These are phyloP conservation scores for Carduelis carduelis DNA, from an alignment of 2,797 vertebrate species.

Conservation along the genomic window DNA sequence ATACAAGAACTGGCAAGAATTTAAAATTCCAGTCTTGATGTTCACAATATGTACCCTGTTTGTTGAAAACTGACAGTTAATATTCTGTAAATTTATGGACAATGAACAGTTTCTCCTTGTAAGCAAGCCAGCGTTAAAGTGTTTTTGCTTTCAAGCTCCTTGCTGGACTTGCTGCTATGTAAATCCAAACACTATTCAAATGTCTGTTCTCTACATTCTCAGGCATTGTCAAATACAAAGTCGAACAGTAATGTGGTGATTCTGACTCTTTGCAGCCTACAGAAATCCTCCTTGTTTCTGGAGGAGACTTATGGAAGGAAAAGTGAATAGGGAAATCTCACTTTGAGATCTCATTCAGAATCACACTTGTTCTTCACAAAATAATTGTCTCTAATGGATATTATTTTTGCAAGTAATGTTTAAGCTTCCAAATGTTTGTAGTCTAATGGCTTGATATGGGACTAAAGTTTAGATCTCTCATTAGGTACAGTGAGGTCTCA, in stretches of 20 bases:
- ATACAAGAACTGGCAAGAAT: neutral
- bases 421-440: neutral
- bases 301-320: neutral
- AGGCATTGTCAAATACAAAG: neutral
- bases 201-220: neutral
- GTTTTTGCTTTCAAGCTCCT: neutral
- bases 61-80: neutral
- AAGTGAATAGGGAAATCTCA: neutral
- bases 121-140: neutral
- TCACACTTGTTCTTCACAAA: neutral
- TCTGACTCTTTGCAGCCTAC: neutral
- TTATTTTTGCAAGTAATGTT: conserved; percentile 15
- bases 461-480: neutral
- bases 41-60: neutral
- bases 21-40: neutral
- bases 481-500: neutral
- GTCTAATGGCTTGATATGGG: neutral
- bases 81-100: neutral
- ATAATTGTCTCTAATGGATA: neutral
- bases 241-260: neutral
- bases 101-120: neutral
- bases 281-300: neutral
- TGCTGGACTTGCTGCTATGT: neutral
- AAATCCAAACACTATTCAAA: neutral
- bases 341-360: neutral